A percentile compares a stretch with the other conserved stretches of the same genome.
Evolutionary conservation across 2,797 vertebrate species (phyloP).

Genomic region (Poecilia velifera): DNA sequence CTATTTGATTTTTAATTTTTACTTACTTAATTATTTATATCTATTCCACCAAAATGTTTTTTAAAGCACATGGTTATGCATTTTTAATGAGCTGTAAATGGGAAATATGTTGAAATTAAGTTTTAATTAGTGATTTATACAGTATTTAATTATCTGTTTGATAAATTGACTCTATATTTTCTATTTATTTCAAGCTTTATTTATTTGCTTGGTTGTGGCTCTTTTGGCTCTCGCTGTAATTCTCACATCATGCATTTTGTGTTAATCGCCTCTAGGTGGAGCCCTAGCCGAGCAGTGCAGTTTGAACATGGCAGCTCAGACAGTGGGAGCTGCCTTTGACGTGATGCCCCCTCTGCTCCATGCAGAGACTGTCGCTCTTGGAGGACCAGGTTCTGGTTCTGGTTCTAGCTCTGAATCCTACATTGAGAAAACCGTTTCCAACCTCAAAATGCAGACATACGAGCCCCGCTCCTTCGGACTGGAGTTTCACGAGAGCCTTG

Average conservation of each 20-base stretch:
- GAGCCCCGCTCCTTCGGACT: conserved; percentile 54
- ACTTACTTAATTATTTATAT: not conserved
- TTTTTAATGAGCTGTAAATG: not conserved
- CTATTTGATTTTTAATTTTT: not conserved
- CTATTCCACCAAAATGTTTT: not conserved
- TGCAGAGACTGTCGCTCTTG: not conserved
- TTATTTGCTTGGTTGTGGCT: not conserved
- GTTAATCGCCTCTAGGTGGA: conserved; percentile 49
- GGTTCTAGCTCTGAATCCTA: conserved; percentile 55
- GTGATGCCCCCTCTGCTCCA: not conserved
- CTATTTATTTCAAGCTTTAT: not conserved
- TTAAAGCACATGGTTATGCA: not conserved
- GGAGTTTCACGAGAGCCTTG: conserved; percentile 58
- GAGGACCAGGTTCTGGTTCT: conserved; percentile 20
- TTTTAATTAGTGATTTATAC: not conserved
- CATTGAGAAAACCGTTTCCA: conserved; percentile 76
- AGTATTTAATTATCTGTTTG: not conserved
- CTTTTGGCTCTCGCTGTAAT: not conserved
- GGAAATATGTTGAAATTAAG: not conserved
- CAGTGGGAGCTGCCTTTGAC: not conserved
- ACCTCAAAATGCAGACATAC: conserved; percentile 72
- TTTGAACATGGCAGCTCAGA: conserved; percentile 50
- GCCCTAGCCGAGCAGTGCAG: conserved; percentile 22
- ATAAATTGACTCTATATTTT: not conserved
- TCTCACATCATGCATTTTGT: conserved; percentile 13